These are phyloP conservation scores for Trinorchestia longiramus DNA, from an alignment of 1,140 invertebrate genomes.

Conservation along the genomic window DNA sequence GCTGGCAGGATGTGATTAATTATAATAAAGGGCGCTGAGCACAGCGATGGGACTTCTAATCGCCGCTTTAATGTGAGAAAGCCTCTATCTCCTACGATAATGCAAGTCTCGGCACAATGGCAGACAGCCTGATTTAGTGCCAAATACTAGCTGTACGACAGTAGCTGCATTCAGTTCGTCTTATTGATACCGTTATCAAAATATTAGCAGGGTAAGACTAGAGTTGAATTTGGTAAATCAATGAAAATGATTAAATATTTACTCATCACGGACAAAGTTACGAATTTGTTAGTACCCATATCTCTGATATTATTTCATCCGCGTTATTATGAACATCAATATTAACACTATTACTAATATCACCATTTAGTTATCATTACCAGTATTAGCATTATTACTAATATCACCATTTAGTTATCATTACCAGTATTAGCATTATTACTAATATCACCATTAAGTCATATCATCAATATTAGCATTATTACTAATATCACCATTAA, in stretches of 20 bases:
- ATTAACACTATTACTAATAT: too few species aligned
- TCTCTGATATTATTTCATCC: neutral
- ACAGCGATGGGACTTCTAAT: neutral
- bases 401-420: too few species aligned
- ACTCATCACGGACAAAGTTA: neutral
- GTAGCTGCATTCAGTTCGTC: neutral
- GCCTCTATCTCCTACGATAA: neutral
- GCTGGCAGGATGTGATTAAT: neutral
- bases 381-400: too few species aligned
- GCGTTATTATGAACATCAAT: too few species aligned
- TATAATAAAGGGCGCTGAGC: neutral
- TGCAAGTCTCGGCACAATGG: neutral
- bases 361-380: too few species aligned
- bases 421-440: too few species aligned
- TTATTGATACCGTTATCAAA: neutral
- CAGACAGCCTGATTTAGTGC: neutral
- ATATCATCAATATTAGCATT: too few species aligned
- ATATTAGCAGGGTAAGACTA: neutral
- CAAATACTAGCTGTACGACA: neutral
- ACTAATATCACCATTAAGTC: too few species aligned
- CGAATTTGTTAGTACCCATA: neutral
- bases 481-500: too few species aligned
- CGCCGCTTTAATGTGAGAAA: neutral
- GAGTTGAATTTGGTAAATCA: neutral
- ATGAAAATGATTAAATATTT: neutral